Base-by-base conservation (phyloP, 2,797 vertebrate genomes). In the Selene dorsalis region DNA sequence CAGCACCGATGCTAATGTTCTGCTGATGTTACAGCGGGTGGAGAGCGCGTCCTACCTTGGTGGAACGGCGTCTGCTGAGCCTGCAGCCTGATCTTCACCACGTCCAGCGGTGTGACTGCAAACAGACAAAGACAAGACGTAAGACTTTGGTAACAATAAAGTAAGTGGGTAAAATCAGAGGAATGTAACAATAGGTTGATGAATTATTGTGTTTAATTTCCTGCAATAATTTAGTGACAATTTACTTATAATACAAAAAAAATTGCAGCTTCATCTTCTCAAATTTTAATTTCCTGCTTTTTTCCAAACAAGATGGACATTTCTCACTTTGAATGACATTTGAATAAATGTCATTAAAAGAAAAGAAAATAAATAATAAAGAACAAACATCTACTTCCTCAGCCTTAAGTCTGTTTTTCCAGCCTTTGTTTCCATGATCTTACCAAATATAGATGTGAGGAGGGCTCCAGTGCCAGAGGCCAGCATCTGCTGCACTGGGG, bases 71-170 rank as follows among this genome's bases (percentile, higher is more conserved):
- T 94, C 80, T 95, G 95, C 90, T 99, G 98, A n/a, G 97, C 94
- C 94, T 99, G 97, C 91, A 99, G 93, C 64, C 97, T 93, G 81
- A 98, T 98, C 94, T 99, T 99, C 83, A 99, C 97, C 85, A 99
- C 97, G 0, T 99, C 97, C 93, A 99, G 91, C 0, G 97, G 98
- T 0, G 97, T 99, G 89, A 98, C 98, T 99, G 87, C 0, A 79
- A 71, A 87, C 65, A 82, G 69, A 87, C 65, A 82, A 28, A 84
- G 0, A 3, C 13, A 41, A 0, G 20, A 20, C 4, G 32, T 10
- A 47, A 47, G 22, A 56, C n/a, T 22, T 32, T 41, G 13, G 2
- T 3, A 30, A 65, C 17, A 28, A 61, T 6, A 0, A 57, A 32
- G 0, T 10, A 10, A 41, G 17, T 16, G 22, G 10, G 4, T 12